A percentile compares a stretch with the other conserved stretches of the same genome.
Conservation (phyloP, 2,888 invertebrate species). For the Laspeyria flexula region DNA sequence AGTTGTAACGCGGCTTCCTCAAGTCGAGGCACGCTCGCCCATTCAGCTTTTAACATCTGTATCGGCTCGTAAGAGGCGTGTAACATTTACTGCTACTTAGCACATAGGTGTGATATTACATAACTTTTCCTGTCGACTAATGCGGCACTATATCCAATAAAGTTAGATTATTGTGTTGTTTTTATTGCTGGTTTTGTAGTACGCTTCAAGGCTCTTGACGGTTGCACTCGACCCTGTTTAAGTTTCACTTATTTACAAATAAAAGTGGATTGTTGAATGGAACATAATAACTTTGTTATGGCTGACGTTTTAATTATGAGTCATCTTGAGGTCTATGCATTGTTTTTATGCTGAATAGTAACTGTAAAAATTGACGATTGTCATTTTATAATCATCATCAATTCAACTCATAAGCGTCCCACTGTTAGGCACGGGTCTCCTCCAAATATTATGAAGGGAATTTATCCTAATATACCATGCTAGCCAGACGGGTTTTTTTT, state of each 20-base stretch:
- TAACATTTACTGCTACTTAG: slow-evolving; percentile 62
- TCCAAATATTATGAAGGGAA: no score
- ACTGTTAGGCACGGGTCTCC: no score
- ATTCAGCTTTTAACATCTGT: slow-evolving; percentile 48
- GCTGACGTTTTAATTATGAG: no score
- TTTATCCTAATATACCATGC: no score
- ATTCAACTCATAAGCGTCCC: no score
- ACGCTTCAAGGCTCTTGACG: slow-evolving; percentile 11
- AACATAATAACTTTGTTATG: no score
- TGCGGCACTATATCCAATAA: slow-evolving; percentile 44
- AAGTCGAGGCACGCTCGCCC: slow-evolving; percentile 35
- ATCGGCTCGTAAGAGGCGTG: slow-evolving; percentile 46
- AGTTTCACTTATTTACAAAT: slow-evolving; percentile 2
- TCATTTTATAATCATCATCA: no score
- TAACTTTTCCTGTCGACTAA: slow-evolving; percentile 61
- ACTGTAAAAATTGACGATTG: no score
- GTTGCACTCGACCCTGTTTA: not conserved
- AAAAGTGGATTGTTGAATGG: not conserved
- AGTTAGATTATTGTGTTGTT: slow-evolving; percentile 33
- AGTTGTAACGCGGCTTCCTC: slow-evolving; percentile 23
- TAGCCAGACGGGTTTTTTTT: no score
- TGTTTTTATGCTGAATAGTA: no score
- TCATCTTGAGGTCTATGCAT: no score
- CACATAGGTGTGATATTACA: slow-evolving; percentile 75
- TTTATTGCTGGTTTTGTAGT: slow-evolving; percentile 13